Base-by-base conservation (phyloP, 2,113 vertebrate genomes). In the Onychorhynchus coronatus region DNA sequence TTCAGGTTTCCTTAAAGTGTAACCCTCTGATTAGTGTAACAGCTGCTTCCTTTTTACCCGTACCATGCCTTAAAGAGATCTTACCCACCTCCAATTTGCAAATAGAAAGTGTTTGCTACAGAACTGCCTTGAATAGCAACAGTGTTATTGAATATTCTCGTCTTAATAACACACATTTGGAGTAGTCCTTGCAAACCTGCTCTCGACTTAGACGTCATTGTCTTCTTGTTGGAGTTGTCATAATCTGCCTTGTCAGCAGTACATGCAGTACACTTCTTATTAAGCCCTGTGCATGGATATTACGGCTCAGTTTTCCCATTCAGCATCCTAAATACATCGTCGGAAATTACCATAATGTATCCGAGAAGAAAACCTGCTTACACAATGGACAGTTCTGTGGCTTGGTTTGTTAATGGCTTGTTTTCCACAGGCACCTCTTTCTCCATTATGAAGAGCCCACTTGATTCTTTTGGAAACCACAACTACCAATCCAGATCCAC, bases 401-500 rank as follows among this genome's bases (percentile, higher is more conserved):
- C 39, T 91, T 63, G 88, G 27, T 93, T 84, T 87, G 65, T 55
- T 78, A 89, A 68, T 41, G 22, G 3, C 55, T 80, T 70, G 31
- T 66, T 93, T 96, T 90, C 53, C 46, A 56, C 30, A 37, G 46
- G n/a, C 31, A 92, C 90, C 90, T 95, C 50, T 94, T 90, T 80
- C 46, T 92, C 53, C 30, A 3, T 83, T 66, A 62, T 27, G 58
- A 83, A 82, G 8, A 83, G 3, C 6, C 63, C 30, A 37, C 25
- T 88, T 86, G 76, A 85, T 90, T 79, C 27, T 76, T 85, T 83
- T 88, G 75, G 79, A 88, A 90, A 76, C n/a, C 75, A 71, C 44
- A 42, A 5, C 28, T 61, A 67, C 66, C 85, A 74, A 56, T 61
- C 18, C 82, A 58, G 35, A 90, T 46, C 42, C 11, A 23, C 23